Conservation (phyloP, 2,797 vertebrate species). For the Diceros bicornis region DNA sequence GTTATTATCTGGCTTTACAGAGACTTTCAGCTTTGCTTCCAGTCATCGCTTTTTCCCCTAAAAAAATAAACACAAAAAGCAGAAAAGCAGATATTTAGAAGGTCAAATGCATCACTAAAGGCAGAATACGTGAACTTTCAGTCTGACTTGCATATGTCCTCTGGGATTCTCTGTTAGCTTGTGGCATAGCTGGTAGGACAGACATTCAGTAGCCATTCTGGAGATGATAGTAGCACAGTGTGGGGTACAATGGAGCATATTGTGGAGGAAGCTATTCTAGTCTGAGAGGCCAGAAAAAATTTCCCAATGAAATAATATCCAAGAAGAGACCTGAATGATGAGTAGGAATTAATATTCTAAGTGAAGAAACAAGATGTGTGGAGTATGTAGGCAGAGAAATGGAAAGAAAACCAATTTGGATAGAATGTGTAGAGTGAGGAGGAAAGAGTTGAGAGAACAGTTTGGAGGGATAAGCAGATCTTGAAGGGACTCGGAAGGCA, state of each 20-base stretch:
- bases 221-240: not conserved
- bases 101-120: constrained; percentile 18
- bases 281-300: not conserved
- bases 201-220: not conserved
- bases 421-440: not conserved
- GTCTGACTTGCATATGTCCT: not conserved
- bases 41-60: not conserved
- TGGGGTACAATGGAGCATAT: not conserved
- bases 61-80: constrained; percentile 42
- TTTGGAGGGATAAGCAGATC: not conserved
- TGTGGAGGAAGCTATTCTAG: not conserved
- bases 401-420: not conserved
- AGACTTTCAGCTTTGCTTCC: constrained; percentile 74
- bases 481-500: not conserved
- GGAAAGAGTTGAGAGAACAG: not conserved
- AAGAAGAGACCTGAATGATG: not conserved
- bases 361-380: not conserved
- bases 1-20: constrained; percentile 80
- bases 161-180: not conserved
- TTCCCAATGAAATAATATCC: not conserved
- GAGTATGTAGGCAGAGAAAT: not conserved
- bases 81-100: constrained; percentile 63
- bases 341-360: not conserved
- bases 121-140: constrained; percentile 28
- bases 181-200: not conserved